Base-by-base conservation (phyloP, 2,797 vertebrate species). In the Leptoclinus maculatus region DNA sequence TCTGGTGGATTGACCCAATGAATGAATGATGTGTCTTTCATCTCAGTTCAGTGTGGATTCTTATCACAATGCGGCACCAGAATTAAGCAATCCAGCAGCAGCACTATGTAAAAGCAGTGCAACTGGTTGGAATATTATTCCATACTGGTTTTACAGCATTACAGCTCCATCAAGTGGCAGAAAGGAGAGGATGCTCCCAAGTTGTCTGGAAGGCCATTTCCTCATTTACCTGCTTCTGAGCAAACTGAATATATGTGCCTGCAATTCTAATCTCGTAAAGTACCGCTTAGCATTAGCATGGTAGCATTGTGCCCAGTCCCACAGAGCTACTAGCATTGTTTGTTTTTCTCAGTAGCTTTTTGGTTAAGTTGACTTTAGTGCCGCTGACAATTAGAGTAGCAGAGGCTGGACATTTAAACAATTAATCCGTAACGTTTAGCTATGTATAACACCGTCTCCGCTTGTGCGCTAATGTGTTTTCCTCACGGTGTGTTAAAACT, bases 101-200 rank as follows among this genome's bases (percentile, higher is more conserved):
- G 39, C 6, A 38, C 36, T 14, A 32, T 21, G 43, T 62, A 21
- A 53, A 63, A 12, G n/a, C 16, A 53, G 27, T 14, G 16, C 32
- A 29, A 10, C 16, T 17, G 16, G 21, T 17, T 5, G 4, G 27
- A 72, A 10, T 17, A 11, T 34, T 34, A 2, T 25, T 29, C 19
- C 23, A 0, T 5, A 16, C 25, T 71, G 7, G 14, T 47, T 62
- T 63, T 19, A 23, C 13, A 53, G 57, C 19, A n/a, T 66, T 58
- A 65, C 7, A 70, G 83, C 75, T 0, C 82, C 86, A 78, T 77
- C 86, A 21, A 72, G 81, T 87, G 85, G 84, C 38, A 66, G 23
- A 67, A 71, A 60, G 16, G 23, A 45, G 19, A 38, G 3, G 23
- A 9, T 29, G 58, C 45, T 43, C 36, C 36, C 13, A 3, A 47